Conservation (phyloP, 2,797 vertebrate species). For the Valencia hispanica region DNA sequence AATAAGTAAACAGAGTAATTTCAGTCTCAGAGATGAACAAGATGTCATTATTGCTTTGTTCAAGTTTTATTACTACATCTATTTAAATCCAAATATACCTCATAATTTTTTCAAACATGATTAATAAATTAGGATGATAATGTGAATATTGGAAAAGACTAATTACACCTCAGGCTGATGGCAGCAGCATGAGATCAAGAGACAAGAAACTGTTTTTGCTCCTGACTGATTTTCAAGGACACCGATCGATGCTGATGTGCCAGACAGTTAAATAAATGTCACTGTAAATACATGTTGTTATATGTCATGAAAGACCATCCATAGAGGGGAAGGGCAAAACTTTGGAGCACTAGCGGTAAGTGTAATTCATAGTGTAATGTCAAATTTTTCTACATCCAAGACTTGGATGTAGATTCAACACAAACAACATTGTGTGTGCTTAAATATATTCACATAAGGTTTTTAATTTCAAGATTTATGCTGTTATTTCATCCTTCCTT, state of each 20-base stretch:
- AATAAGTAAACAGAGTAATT: constrained; percentile 29
- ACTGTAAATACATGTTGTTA: constrained; percentile 13
- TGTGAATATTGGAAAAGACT: constrained; percentile 6
- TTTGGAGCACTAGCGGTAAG: not conserved
- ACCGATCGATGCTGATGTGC: constrained; percentile 22
- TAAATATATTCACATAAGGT: not conserved
- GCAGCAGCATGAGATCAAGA: constrained; percentile 3
- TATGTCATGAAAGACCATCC: constrained; percentile 10
- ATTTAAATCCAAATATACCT: constrained; percentile 3
- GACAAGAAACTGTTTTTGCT: constrained; percentile 3
- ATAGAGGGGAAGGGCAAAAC: not conserved
- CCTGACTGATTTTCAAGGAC: constrained; percentile 33
- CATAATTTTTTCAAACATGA: not conserved
- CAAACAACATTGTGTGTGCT: not conserved
- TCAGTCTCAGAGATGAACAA: constrained; percentile 15
- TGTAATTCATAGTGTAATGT: not conserved
- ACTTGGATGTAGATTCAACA: not conserved
- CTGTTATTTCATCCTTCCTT: too few species aligned
- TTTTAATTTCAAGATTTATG: not conserved
- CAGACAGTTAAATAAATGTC: constrained; percentile 31
- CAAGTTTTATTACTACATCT: not conserved
- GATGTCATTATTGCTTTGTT: constrained; percentile 15
- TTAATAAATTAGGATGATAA: constrained; percentile 6
- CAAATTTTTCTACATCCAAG: constrained; percentile 6
- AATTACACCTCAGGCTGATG: not conserved